A percentile compares a stretch with the other conserved stretches of the same genome.
These are phyloP conservation scores for Dicyrtoma fusca DNA, from an alignment of 2,888 invertebrate genomes.

Conservation along the genomic window DNA sequence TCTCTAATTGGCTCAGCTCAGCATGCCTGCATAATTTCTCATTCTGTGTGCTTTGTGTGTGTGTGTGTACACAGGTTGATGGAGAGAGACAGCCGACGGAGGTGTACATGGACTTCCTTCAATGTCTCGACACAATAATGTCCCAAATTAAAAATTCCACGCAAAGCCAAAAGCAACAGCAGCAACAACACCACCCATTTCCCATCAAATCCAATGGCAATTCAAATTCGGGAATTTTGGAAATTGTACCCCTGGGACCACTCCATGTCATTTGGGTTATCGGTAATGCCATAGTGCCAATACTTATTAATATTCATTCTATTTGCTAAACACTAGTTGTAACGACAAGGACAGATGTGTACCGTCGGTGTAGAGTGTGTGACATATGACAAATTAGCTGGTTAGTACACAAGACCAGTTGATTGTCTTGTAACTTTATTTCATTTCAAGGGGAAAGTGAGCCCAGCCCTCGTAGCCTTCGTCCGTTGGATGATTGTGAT, in stretches of 20 bases:
- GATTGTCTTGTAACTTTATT: no score
- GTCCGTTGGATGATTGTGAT: no score
- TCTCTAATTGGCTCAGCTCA: no score
- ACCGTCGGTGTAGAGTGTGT: no score
- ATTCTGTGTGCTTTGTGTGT: no score
- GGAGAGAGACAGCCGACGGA: constrained; percentile 85
- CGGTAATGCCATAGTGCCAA: constrained; percentile 58
- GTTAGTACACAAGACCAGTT: no score
- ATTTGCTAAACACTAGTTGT: not conserved
- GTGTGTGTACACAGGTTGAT: constrained; percentile 83
- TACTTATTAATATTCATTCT: constrained; percentile 10
- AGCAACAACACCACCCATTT: constrained; percentile 1
- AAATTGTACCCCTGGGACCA: constrained; percentile 29
- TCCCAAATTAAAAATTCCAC: constrained; percentile 58
- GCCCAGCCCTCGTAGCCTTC: no score
- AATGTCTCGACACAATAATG: constrained; percentile 75
- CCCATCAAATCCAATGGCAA: constrained; percentile 1
- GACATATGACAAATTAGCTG: constrained; percentile 17
- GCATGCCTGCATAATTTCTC: no score
- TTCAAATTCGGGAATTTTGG: constrained; percentile 59
- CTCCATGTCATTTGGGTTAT: constrained; percentile 63
- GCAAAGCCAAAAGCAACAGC: constrained; percentile 23
- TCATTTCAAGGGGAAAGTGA: no score
- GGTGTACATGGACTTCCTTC: constrained; percentile 82
- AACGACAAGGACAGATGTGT: no score